These are phyloP conservation scores for Bhutanitis thaidina DNA, from an alignment of 2,888 invertebrate species.

Conservation along the genomic window DNA sequence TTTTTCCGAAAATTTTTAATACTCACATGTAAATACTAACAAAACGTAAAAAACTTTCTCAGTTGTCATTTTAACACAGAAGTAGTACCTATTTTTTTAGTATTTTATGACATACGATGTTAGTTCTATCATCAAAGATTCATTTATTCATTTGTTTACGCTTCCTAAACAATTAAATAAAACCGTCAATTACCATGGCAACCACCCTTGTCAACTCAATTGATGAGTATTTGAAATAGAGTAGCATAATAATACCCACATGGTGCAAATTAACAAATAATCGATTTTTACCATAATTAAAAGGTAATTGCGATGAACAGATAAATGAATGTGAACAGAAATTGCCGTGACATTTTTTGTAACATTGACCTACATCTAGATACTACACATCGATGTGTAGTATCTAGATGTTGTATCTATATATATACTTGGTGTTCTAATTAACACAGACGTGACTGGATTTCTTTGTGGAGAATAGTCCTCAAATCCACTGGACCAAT, in stretches of 20 bases:
- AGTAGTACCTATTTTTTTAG: constrained; percentile 30
- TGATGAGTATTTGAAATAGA: constrained; percentile 29
- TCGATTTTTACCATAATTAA: too few species aligned
- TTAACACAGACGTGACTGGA: too few species aligned
- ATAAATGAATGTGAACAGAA: too few species aligned
- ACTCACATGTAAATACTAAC: constrained; percentile 34
- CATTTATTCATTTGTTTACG: constrained; percentile 78
- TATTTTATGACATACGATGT: constrained; percentile 41
- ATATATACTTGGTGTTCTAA: too few species aligned
- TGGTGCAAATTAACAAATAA: not conserved
- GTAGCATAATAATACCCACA: not conserved
- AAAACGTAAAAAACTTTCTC: constrained; percentile 36
- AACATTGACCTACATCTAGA: too few species aligned
- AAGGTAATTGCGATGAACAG: too few species aligned
- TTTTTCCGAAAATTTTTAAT: not conserved
- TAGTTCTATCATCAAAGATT: constrained; percentile 52
- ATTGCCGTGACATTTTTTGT: too few species aligned
- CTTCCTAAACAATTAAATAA: constrained; percentile 68
- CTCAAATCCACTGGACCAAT: too few species aligned
- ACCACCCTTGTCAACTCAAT: constrained; percentile 52
- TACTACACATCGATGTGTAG: too few species aligned
- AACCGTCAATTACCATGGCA: constrained; percentile 51
- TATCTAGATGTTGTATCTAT: too few species aligned
- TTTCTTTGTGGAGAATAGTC: too few species aligned
- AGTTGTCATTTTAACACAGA: constrained; percentile 42